phyloP scores from a whole-genome alignment of 64 coral and sea anemone genomes.

The Montipora efflorescens region DNA sequence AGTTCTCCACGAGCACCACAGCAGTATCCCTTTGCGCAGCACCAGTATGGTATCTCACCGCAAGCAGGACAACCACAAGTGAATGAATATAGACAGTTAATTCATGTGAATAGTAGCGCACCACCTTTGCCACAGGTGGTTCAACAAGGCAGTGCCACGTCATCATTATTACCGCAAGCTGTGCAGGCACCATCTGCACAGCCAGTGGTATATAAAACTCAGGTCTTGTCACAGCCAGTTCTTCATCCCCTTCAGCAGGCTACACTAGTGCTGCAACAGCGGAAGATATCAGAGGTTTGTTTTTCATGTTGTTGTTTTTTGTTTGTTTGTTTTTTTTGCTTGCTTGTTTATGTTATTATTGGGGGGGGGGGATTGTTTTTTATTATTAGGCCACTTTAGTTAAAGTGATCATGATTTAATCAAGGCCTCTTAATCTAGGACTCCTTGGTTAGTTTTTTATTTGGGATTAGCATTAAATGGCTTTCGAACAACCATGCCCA shows the following conservation, averaged over 20 bases:
- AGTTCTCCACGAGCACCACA: constrained; percentile 48
- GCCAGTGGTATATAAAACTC: constrained; percentile 21
- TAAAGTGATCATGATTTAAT: no score
- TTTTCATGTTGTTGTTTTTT: not conserved
- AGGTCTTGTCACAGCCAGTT: constrained; percentile 62
- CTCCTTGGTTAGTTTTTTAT: no score
- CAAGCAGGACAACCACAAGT: constrained; percentile 31
- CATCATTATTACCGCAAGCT: constrained; percentile 38
- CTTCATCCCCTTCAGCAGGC: constrained; percentile 99
- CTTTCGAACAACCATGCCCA: no score
- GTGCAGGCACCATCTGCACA: constrained; percentile 21
- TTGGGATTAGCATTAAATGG: no score
- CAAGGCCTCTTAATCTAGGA: no score
- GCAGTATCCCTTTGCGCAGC: constrained; percentile 58
- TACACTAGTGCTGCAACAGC: constrained; percentile 92
- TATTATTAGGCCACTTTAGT: no score
- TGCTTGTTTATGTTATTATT: no score
- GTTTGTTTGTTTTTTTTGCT: not conserved
- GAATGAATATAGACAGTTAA: constrained; percentile 75
- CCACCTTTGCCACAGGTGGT: constrained; percentile 56
- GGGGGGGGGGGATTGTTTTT: no score
- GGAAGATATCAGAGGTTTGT: constrained; percentile 80
- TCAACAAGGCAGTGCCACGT: constrained; percentile 29
- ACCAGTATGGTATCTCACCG: constrained; percentile 62
- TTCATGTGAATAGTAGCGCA: constrained; percentile 48